A percentile compares a stretch with the other conserved stretches of the same genome.
Evolutionary conservation across 64 coral and sea anemone genomes (phyloP).

Genomic region (Montipora capricornis): DNA sequence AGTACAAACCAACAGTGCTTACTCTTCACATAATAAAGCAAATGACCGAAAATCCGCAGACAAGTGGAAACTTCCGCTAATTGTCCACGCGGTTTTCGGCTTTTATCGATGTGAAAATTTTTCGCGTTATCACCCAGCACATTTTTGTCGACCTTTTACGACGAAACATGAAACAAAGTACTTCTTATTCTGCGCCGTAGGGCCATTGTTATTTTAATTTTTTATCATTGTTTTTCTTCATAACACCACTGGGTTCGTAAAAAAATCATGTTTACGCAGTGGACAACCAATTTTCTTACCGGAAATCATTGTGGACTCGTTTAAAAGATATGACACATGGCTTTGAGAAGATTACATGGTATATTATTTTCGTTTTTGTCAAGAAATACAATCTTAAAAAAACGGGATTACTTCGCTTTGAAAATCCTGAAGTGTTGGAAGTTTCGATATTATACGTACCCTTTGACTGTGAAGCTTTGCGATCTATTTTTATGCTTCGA

Average conservation of each 20-base stretch:
- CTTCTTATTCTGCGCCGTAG: too few relatives aligned
- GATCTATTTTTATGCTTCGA: too few relatives aligned
- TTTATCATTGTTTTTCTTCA: too few relatives aligned
- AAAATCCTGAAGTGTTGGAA: too few relatives aligned
- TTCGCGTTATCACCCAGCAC: background rate
- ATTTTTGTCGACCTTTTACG: background rate
- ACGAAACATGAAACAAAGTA: too few relatives aligned
- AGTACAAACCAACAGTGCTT: background rate
- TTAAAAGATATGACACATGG: background rate
- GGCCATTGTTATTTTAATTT: background rate
- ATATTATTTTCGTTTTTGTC: too few relatives aligned
- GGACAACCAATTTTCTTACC: background rate
- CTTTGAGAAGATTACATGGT: background rate
- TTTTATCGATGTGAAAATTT: too few relatives aligned
- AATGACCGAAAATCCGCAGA: background rate
- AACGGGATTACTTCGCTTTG: too few relatives aligned
- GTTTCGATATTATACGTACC: too few relatives aligned
- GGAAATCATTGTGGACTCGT: constrained; percentile 18
- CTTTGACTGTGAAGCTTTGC: too few relatives aligned
- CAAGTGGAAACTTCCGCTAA: constrained; percentile 30
- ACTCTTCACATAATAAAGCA: background rate
- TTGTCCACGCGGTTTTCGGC: constrained; percentile 24
- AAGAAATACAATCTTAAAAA: too few relatives aligned
- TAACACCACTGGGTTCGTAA: too few relatives aligned
- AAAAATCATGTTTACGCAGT: background rate